Evolutionary conservation across 2,113 vertebrate species (phyloP).

Genomic region (Lophius piscatorius): DNA sequence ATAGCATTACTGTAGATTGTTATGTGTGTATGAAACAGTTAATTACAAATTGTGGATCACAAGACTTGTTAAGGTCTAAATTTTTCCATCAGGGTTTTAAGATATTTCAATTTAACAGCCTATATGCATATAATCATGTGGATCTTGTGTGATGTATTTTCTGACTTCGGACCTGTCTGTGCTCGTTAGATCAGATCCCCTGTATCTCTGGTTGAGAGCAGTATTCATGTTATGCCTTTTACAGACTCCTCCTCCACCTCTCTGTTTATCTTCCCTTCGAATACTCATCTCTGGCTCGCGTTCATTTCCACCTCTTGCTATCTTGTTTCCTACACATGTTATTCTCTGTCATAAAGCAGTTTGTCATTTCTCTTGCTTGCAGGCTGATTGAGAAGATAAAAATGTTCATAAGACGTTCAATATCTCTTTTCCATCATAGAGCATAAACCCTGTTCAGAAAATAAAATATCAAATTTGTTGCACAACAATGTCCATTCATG

Average conservation of each 20-base stretch:
- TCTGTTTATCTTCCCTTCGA: background rate
- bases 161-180: slow-evolving; percentile 10
- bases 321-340: slow-evolving; percentile 5
- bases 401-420: slow-evolving; percentile 27
- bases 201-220: too few species aligned
- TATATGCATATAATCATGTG: too few species aligned
- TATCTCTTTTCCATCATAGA: slow-evolving; percentile 14
- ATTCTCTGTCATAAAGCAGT: background rate
- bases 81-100: background rate
- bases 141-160: too few species aligned
- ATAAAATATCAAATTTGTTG: background rate
- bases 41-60: background rate
- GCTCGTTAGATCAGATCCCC: slow-evolving; percentile 7
- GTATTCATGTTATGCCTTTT: too few species aligned
- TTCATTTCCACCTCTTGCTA: background rate
- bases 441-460: background rate
- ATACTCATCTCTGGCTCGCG: background rate
- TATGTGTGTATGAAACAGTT: too few species aligned
- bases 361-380: slow-evolving; percentile 30
- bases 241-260: too few species aligned
- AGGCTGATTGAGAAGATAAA: slow-evolving; percentile 37
- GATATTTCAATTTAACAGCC: too few species aligned
- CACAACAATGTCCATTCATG: slow-evolving; percentile 5
- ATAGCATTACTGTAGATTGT: background rate
- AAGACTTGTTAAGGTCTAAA: background rate